Conservation (phyloP, 1,140 invertebrate species). For the Chrysopa pallens region DNA sequence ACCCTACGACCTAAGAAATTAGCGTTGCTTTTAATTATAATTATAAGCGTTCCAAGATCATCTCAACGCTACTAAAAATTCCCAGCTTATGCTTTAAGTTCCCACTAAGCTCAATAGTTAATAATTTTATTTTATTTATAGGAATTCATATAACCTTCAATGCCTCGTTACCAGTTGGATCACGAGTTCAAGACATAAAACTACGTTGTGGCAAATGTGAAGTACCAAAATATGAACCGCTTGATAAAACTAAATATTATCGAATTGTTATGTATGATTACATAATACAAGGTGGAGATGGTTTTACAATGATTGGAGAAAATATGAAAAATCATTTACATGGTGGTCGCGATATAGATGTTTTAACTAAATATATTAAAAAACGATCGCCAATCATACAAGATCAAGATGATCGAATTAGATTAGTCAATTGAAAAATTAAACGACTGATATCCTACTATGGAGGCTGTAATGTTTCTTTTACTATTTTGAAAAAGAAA, state of each 20-base stretch:
- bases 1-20: too few species aligned
- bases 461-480: background rate
- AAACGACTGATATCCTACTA: background rate
- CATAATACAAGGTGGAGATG: constrained; percentile 47
- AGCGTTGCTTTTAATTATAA: too few species aligned
- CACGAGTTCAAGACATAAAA: constrained; percentile 32
- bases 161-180: constrained; percentile 27
- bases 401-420: constrained; percentile 21
- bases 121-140: constrained; percentile 3
- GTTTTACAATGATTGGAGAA: constrained; percentile 23
- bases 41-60: too few species aligned
- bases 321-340: constrained; percentile 12
- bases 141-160: constrained; percentile 30
- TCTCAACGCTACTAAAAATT: too few species aligned
- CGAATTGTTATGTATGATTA: constrained; percentile 39
- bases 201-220: constrained; percentile 44
- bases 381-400: constrained; percentile 17
- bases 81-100: too few species aligned
- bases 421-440: background rate
- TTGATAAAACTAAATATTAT: constrained; percentile 33
- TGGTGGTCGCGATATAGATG: constrained; percentile 12
- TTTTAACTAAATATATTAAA: constrained; percentile 18
- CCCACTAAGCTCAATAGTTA: too few species aligned
- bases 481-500: too few species aligned
- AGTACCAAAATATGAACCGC: constrained; percentile 36